Conservation (phyloP, 2,888 invertebrate genomes). For the Pristionchus exspectatus region DNA sequence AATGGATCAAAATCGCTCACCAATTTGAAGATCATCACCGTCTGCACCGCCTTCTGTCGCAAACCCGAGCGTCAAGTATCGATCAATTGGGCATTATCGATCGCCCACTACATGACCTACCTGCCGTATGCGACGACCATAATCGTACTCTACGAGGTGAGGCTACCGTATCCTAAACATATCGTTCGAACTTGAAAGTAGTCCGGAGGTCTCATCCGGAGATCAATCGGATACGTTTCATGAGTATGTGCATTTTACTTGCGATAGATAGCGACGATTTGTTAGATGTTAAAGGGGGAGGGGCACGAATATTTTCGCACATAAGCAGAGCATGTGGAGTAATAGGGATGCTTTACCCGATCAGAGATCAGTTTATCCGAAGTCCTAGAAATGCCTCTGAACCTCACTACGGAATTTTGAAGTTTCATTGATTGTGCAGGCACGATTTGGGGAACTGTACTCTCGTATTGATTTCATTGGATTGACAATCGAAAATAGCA, state of each 20-base stretch:
- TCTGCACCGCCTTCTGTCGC: constrained; percentile 65
- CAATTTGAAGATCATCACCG: constrained; percentile 68
- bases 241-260: background rate
- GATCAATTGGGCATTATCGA: constrained; percentile 55
- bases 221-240: background rate
- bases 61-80: constrained; percentile 54
- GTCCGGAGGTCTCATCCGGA: too few species aligned
- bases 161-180: background rate
- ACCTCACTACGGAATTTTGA: too few species aligned
- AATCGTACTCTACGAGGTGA: constrained; percentile 74
- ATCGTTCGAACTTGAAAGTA: background rate
- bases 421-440: too few species aligned
- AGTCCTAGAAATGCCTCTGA: too few species aligned
- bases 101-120: constrained; percentile 70
- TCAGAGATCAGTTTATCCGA: too few species aligned
- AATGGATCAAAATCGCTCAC: background rate
- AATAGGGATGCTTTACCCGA: too few species aligned
- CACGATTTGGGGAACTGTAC: too few species aligned
- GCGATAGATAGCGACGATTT: background rate
- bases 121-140: constrained; percentile 73
- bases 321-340: too few species aligned
- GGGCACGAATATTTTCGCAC: too few species aligned
- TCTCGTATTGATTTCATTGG: too few species aligned
- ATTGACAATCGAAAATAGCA: too few species aligned
- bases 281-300: too few species aligned